phyloP scores from a whole-genome alignment of 1,140 invertebrate species.

The Drosophila micromelanica region DNA sequence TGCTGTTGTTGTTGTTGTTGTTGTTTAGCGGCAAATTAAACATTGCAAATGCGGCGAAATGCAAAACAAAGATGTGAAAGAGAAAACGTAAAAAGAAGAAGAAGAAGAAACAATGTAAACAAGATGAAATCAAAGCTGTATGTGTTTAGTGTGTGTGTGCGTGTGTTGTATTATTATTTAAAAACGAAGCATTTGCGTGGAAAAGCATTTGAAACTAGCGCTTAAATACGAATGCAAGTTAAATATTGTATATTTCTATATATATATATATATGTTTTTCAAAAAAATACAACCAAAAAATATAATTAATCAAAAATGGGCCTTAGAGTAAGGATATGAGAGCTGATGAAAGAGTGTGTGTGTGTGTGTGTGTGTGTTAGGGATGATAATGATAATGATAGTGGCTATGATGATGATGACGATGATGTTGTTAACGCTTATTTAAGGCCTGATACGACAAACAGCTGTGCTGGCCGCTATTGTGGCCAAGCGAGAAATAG shows the following conservation, averaged over 20 bases:
- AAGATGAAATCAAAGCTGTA: conserved; percentile 37
- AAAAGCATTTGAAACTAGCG: conserved; percentile 36
- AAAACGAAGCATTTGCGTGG: conserved; percentile 31
- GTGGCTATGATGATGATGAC: conserved; percentile 12
- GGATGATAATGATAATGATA: conserved; percentile 27
- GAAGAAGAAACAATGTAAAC: conserved; percentile 35
- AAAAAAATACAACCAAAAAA: conserved; percentile 20
- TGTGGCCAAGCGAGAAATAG: conserved; percentile 11
- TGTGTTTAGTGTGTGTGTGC: conserved; percentile 3
- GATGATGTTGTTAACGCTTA: background rate
- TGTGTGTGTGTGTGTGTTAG: conserved; percentile 29
- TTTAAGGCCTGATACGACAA: background rate
- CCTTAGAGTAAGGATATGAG: conserved; percentile 40
- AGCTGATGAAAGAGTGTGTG: conserved; percentile 34
- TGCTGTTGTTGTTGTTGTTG: conserved; percentile 30
- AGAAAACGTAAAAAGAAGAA: conserved; percentile 40
- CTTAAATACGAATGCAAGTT: conserved; percentile 24
- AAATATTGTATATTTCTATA: conserved; percentile 4
- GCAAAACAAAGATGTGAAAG: conserved; percentile 53
- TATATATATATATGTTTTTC: conserved; percentile 6
- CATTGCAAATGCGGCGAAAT: conserved; percentile 50
- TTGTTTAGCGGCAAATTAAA: conserved; percentile 43
- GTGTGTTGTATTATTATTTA: background rate
- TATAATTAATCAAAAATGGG: conserved; percentile 15
- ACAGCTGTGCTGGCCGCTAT: conserved; percentile 10